Conservation (phyloP, 1,140 invertebrate species). For the Marisa cornuarietis region DNA sequence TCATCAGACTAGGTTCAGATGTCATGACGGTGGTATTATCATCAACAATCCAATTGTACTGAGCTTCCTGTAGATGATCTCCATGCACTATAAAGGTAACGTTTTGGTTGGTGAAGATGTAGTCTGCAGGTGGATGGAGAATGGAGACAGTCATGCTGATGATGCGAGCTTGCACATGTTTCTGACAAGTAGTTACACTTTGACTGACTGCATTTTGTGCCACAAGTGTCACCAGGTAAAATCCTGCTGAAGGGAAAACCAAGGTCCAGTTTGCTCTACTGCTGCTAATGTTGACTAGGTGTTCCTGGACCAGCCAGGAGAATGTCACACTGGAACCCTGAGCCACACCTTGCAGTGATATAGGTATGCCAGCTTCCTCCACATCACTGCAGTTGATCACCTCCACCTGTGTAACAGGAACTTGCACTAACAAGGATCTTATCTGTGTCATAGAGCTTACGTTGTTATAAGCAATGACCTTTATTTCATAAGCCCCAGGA, state of each 20-base stretch:
- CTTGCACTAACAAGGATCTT: constrained; percentile 14
- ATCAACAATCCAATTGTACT: constrained; percentile 22
- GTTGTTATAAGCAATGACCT: constrained; percentile 29
- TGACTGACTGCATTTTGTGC: constrained; percentile 25
- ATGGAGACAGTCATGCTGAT: constrained; percentile 3
- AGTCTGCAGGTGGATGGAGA: constrained; percentile 19
- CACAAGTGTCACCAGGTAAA: constrained; percentile 18
- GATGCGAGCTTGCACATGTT: constrained; percentile 12
- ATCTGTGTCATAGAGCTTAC: constrained; percentile 20
- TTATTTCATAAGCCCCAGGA: constrained; percentile 24
- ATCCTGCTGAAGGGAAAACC: constrained; percentile 24
- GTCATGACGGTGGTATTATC: neutral
- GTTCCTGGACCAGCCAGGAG: constrained; percentile 25
- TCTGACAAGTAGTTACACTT: constrained; percentile 3
- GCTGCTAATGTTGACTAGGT: constrained; percentile 21
- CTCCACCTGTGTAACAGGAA: constrained; percentile 20
- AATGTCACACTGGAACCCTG: constrained; percentile 29
- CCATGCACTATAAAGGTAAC: constrained; percentile 23
- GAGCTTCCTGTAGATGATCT: constrained; percentile 14
- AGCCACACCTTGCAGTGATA: neutral
- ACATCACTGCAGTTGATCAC: constrained; percentile 16
- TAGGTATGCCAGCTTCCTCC: neutral
- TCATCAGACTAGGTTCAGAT: neutral
- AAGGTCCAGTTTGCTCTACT: constrained; percentile 24
- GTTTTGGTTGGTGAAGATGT: constrained; percentile 31